A percentile compares a stretch with the other conserved stretches of the same genome.
phyloP scores from a whole-genome alignment of 64 coral and sea anemone genomes.

The Pocillopora damicornis region DNA sequence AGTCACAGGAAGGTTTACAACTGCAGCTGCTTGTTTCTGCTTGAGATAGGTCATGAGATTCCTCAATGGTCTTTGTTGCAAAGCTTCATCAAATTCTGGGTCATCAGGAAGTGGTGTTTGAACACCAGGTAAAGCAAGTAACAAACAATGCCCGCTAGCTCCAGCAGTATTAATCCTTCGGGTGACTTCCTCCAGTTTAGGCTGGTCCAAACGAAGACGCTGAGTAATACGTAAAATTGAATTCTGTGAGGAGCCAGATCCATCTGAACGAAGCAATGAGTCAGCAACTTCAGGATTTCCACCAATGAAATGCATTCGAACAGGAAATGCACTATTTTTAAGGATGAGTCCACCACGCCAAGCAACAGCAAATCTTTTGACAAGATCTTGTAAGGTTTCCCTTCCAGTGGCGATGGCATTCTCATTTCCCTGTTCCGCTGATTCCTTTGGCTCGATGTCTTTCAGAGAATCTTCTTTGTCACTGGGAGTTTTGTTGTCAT shows the following conservation, averaged over 20 bases:
- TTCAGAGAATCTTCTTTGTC: slow-evolving; percentile 53
- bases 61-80: slow-evolving; percentile 91
- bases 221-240: slow-evolving; percentile 88
- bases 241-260: slow-evolving; percentile 57
- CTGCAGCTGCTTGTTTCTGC: slow-evolving; percentile 98
- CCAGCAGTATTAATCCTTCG: slow-evolving; percentile 91
- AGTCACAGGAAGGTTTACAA: slow-evolving; percentile 87
- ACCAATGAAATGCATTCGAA: slow-evolving; percentile 98
- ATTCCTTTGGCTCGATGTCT: slow-evolving; percentile 57
- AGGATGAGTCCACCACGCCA: slow-evolving; percentile 95
- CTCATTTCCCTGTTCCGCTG: slow-evolving; percentile 32
- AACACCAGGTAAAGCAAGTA: slow-evolving; percentile 84
- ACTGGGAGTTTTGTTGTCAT: slow-evolving; percentile 60
- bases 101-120: slow-evolving; percentile 75
- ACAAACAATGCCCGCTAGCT: slow-evolving; percentile 87
- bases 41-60: slow-evolving; percentile 97
- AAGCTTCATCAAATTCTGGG: slow-evolving; percentile 66
- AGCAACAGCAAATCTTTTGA: slow-evolving; percentile 96
- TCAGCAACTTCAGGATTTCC: slow-evolving; percentile 97
- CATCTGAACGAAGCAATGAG: slow-evolving; percentile 85
- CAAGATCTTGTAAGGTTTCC: slow-evolving; percentile 95
- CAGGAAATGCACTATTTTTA: slow-evolving; percentile 99
- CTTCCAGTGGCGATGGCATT: slow-evolving; percentile 53
- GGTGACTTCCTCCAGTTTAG: slow-evolving; percentile 97
- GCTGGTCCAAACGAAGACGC: slow-evolving; percentile 95